phyloP scores from a whole-genome alignment of 2,113 vertebrate genomes.

The Mobula hypostoma region DNA sequence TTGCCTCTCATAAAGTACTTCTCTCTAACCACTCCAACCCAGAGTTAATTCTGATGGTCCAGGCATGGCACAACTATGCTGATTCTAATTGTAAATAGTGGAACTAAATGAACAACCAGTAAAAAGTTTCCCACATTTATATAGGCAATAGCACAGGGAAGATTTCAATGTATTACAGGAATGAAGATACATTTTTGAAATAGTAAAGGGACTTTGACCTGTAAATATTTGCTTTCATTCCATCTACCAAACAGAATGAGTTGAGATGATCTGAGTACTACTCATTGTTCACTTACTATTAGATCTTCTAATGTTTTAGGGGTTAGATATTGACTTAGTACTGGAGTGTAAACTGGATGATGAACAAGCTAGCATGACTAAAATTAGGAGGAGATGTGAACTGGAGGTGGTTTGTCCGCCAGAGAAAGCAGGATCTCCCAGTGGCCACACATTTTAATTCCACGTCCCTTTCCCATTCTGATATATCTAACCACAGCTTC shows the following conservation, averaged over 20 bases:
- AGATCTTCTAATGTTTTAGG: background rate
- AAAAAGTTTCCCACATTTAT: background rate
- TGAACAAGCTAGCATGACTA: background rate
- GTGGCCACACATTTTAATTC: too few relatives aligned
- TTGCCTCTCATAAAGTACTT: background rate
- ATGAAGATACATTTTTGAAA: background rate
- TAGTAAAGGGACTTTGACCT: background rate
- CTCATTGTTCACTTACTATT: background rate
- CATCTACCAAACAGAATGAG: background rate
- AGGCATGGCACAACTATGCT: background rate
- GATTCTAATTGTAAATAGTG: background rate
- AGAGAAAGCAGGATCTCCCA: too few relatives aligned
- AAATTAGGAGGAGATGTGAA: too few relatives aligned
- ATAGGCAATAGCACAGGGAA: background rate
- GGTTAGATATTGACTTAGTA: background rate
- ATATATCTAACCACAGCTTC: too few relatives aligned
- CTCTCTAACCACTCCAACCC: background rate
- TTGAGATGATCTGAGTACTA: background rate
- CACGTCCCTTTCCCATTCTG: too few relatives aligned
- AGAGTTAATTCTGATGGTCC: background rate
- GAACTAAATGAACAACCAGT: background rate
- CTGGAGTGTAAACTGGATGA: background rate
- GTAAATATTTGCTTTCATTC: background rate
- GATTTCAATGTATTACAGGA: background rate
- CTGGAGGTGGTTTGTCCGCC: too few relatives aligned